Base-by-base conservation (phyloP, 2,888 invertebrate species). In the Pollenia griseotomentosa region DNA sequence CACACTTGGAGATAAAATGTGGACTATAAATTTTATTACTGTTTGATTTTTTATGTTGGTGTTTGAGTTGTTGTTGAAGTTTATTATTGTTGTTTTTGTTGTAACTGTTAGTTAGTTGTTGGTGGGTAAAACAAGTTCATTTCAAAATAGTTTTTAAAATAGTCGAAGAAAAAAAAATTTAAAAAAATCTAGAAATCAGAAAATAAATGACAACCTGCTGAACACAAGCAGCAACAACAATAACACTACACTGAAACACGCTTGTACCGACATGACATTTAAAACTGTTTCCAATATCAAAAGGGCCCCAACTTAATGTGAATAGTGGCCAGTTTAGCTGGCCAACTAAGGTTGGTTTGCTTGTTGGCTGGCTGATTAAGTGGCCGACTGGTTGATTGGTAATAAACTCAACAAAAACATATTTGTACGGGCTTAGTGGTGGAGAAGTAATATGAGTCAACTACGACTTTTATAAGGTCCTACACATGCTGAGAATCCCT, bases 101-200 rank as follows among this genome's bases (percentile, higher is more conserved):
- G 70, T 81, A 59, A 71, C 44, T 57, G 16, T 53, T 55, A 33
- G 84, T 53, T 55, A 33, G 33, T 70, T 83, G 74, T 86, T 83
- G 57, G 71, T 83, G 83, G 83, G 83, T 86, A 83, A 83, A 86
- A 86, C 83, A 86, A 83, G 83, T 86, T 86, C 83, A 53, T 86
- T 82, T 82, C 42, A 48, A 85, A 85, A 83, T 55, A 65, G 74
- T 70, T 83, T 70, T 48, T 10, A 70, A 68, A 73, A 42, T 19
- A 73, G 11, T 6, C 44, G 10, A 40, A 16, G 44, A 57, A 42
- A 48, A 78, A 19, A 16, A 23, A 53, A 53, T n/a, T 16, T 8
- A 71, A 55, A 55, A 42, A 63, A 40, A 86, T 78, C 68, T 74
- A 81, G 63, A 82, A 78, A 81, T 66, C 46, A 66, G 51, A 46